Percentiles rank a stretch among this genome's conserved stretches.
phyloP scores from a whole-genome alignment of 2,113 vertebrate genomes.

The Myiagra hebetior region DNA sequence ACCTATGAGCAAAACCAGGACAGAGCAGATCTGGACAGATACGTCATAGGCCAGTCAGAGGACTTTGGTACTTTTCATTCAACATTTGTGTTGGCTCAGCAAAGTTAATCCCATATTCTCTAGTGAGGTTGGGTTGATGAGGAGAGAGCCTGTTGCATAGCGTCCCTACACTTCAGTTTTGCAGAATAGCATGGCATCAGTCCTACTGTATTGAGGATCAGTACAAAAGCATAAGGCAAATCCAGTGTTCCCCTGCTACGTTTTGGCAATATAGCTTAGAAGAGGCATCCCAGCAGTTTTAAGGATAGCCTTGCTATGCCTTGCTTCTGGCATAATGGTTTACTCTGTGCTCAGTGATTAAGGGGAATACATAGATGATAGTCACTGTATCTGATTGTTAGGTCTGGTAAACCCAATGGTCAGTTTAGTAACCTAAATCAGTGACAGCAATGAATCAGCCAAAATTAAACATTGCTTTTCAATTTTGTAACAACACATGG shows the following conservation, averaged over 20 bases:
- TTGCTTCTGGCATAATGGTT: background rate
- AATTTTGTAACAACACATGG: background rate
- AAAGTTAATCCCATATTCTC: background rate
- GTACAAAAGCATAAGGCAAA: background rate
- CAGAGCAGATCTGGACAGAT: background rate
- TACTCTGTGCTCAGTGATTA: background rate
- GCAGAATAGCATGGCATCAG: background rate
- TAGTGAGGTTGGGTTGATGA: background rate
- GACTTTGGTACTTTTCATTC: background rate
- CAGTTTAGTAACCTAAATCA: background rate
- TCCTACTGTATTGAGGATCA: background rate
- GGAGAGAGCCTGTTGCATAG: background rate
- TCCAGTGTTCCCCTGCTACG: background rate
- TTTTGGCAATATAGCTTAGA: background rate
- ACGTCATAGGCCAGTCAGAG: background rate
- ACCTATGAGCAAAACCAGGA: background rate
- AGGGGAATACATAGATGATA: background rate
- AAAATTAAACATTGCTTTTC: background rate
- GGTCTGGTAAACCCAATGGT: background rate
- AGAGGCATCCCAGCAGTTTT: background rate
- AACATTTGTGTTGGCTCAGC: background rate
- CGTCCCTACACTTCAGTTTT: background rate
- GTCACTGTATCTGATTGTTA: background rate
- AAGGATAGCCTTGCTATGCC: background rate
- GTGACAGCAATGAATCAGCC: background rate